Base-by-base conservation (phyloP, 2,113 vertebrate genomes). In the Podocnemis expansa region DNA sequence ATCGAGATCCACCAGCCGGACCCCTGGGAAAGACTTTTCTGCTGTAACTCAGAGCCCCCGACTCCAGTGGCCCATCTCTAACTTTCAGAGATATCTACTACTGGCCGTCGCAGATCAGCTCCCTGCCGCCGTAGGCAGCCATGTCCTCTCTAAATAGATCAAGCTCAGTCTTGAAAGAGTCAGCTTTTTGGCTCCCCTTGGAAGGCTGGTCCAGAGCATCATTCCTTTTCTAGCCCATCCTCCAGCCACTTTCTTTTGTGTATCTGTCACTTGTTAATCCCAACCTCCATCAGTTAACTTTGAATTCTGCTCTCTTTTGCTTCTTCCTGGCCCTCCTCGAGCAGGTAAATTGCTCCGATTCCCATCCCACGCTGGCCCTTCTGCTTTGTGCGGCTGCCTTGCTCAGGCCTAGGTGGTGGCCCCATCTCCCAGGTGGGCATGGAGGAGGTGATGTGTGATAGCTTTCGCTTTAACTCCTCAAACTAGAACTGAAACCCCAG, bases 381-480 rank as follows among this genome's bases (percentile, higher is more conserved):
- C 17, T 16, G 63, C 14, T n/a, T 21, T n/a, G 34, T 21, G 17
- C 75, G 8, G 1, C 31, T 75, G 49, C 81, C 63, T 70, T 0
- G 0, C 2, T 0, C 47, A 12, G 22, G 60, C 49, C 38, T 52
- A 85, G 94, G 88, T 89, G 41, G 76, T 60, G 54, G 41, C 2
- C 67, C 63, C 3, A 14, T n/a, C 63, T 67, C 63, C 63, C 63
- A n/a, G 34, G 34, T 21, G 63, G 63, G 63, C 63, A n/a, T 67
- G 63, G 34, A 58, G 25, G 10, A 58, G 5, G 25, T 4, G 4
- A 16, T 19, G 34, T 67, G 8, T 24, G 27, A 24, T 25, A 58
- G 8, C n/a, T n/a, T n/a, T n/a, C n/a, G n/a, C n/a, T n/a, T n/a
- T n/a, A n/a, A n/a, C n/a, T n/a, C n/a, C n/a, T n/a, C n/a, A 3